Conservation (phyloP, 2,888 invertebrate species). For the Anthrax anthrax region DNA sequence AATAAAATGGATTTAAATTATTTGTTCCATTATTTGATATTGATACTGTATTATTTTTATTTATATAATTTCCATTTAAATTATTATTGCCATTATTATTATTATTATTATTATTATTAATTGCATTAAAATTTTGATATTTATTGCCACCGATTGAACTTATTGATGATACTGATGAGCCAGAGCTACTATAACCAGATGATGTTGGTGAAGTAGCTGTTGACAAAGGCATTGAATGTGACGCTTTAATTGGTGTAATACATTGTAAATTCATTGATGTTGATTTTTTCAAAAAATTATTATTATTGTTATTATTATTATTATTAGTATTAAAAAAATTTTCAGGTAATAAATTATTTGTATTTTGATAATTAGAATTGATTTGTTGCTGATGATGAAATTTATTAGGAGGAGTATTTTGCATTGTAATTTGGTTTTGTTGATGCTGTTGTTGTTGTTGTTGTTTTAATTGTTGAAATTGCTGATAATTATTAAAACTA, state of each 20-base stretch:
- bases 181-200: slow-evolving; percentile 9
- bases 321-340: slow-evolving; percentile 3
- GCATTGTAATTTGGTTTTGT: background rate
- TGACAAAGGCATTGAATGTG: slow-evolving; percentile 7
- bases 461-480: background rate
- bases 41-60: slow-evolving; percentile 2
- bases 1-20: slow-evolving; percentile 12
- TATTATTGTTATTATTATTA: slow-evolving; percentile 9
- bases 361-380: slow-evolving; percentile 1
- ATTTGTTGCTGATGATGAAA: background rate
- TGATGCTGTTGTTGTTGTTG: slow-evolving; percentile 3
- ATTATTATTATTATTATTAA: slow-evolving; percentile 1
- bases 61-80: slow-evolving; percentile 7
- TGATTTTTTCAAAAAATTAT: slow-evolving; percentile 12
- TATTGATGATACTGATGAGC: slow-evolving; percentile 5
- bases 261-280: slow-evolving; percentile 7
- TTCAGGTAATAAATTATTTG: slow-evolving; percentile 1
- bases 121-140: slow-evolving; percentile 4
- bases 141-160: slow-evolving; percentile 11
- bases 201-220: slow-evolving; percentile 8
- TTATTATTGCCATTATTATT: slow-evolving; percentile 4
- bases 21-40: slow-evolving; percentile 1
- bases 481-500: background rate
- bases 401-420: background rate
- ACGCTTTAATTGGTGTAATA: slow-evolving; percentile 1